Base-by-base conservation (phyloP, 2,888 invertebrate species). In the Plemyria rubiginata region DNA sequence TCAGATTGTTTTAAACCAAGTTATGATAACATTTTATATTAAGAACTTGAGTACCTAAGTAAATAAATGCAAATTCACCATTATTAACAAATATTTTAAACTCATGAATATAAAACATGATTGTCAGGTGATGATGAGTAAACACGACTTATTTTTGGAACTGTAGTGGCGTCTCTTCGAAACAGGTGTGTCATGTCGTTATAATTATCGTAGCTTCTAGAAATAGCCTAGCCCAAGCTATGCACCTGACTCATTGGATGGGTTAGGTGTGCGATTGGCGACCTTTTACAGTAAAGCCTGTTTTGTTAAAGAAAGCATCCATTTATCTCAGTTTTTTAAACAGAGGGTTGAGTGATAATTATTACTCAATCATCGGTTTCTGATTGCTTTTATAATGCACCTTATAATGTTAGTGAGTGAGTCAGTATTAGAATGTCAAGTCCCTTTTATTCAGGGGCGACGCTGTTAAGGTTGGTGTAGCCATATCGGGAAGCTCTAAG, bases 181-280 rank as follows among this genome's bases (percentile, higher is more conserved):
- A 80, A 78, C 73, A 68, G 73, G 76, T 80, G 80, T 80, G 79
- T 81, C 79, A 77, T 70, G 73, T 67, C 63, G 71, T 75, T 79
- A 80, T 78, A 77, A 78, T 76, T 79, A 80, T 76, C 76, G 71
- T 65, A 64, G 70, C 68, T 78, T 78, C 78, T 80, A 78, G 76
- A 81, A 81, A 81, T 81, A 81, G 74, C 73, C 72, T 70, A 73
- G 76, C 74, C 72, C 72, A 72, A 71, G 72, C 70, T 73, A 72
- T 70, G 72, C 68, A 75, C 69, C 77, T 82, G 82, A 80, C 71
- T 81, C 81, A 81, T n/a, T 11, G 36, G 4, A 38, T 66, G 63
- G 61, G 11, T 2, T 12, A 50, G 6, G 13, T 15, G 40, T 32
- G 40, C 50, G 15, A 43, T 43, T 16, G 16, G 32, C 43, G 57